Evolutionary conservation across 2,113 vertebrate species (phyloP).

Genomic region (Hypomesus transpacificus): DNA sequence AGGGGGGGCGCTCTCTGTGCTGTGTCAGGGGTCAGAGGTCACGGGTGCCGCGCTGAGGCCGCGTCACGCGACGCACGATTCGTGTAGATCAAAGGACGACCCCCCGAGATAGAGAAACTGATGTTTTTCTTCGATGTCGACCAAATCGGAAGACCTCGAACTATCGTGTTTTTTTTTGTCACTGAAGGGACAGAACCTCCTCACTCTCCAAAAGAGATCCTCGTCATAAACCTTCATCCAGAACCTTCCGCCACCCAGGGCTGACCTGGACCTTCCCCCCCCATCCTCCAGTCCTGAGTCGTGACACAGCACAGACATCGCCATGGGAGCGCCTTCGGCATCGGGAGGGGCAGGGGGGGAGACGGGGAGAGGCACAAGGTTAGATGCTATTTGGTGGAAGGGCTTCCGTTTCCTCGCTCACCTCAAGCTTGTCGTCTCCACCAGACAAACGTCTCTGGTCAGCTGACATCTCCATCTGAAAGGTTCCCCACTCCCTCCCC

Average conservation of each 20-base stretch:
- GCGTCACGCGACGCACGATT: too few species aligned
- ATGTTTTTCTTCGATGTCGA: too few species aligned
- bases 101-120: too few species aligned
- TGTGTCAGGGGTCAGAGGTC: constrained; percentile 43
- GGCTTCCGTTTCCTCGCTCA: constrained; percentile 25
- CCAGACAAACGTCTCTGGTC: constrained; percentile 61
- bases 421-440: constrained; percentile 17
- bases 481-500: too few species aligned
- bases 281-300: constrained; percentile 28
- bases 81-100: too few species aligned
- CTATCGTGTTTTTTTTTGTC: too few species aligned
- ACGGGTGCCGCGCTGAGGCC: too few species aligned
- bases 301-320: constrained; percentile 64
- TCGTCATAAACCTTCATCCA: too few species aligned
- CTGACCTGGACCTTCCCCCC: not conserved
- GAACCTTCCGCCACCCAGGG: too few species aligned
- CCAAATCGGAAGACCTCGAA: too few species aligned
- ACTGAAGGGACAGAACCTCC: too few species aligned
- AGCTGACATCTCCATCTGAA: constrained; percentile 16
- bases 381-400: constrained; percentile 52
- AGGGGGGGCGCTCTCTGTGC: constrained; percentile 54
- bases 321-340: constrained; percentile 20
- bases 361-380: constrained; percentile 32
- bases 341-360: constrained; percentile 26
- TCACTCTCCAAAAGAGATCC: too few species aligned